Conservation (phyloP, 1,140 invertebrate species). For the Samia ricini region DNA sequence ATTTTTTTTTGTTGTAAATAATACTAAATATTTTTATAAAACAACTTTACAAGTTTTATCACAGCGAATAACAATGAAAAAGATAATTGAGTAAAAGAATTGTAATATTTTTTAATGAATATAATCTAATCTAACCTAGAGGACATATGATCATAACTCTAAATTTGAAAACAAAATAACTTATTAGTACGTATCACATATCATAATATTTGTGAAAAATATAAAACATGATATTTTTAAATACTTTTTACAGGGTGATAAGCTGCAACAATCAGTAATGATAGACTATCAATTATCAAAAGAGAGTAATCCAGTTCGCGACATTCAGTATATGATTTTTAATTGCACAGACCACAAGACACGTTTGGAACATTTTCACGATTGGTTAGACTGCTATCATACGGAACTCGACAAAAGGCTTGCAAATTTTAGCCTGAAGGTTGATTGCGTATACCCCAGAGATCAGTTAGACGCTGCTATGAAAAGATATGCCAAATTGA, state of each 20-base stretch:
- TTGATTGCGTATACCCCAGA: slow-evolving; percentile 24
- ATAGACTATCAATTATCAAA: slow-evolving; percentile 32
- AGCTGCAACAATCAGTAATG: slow-evolving; percentile 20
- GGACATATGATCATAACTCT: slow-evolving; percentile 46
- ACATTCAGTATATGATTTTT: slow-evolving; percentile 30
- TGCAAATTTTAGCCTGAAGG: slow-evolving; percentile 22
- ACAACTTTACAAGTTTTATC: no score
- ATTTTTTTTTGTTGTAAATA: no score
- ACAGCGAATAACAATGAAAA: no score
- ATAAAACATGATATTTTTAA: slow-evolving; percentile 31
- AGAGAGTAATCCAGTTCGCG: slow-evolving; percentile 17
- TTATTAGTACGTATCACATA: slow-evolving; percentile 75
- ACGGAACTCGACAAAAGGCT: slow-evolving; percentile 25
- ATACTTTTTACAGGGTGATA: slow-evolving; percentile 28
- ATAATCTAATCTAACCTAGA: slow-evolving; percentile 62
- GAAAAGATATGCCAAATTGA: slow-evolving; percentile 25
- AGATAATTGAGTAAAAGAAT: no score
- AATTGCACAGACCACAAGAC: slow-evolving; percentile 33
- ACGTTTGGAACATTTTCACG: slow-evolving; percentile 21
- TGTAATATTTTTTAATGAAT: no score
- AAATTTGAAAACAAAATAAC: slow-evolving; percentile 71
- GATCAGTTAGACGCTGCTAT: slow-evolving; percentile 31
- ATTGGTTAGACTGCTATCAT: slow-evolving; percentile 37
- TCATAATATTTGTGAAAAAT: slow-evolving; percentile 53
- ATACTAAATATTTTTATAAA: no score